These are phyloP conservation scores for Enteromius mattozi DNA, from an alignment of 2,797 vertebrate species.

Conservation along the genomic window DNA sequence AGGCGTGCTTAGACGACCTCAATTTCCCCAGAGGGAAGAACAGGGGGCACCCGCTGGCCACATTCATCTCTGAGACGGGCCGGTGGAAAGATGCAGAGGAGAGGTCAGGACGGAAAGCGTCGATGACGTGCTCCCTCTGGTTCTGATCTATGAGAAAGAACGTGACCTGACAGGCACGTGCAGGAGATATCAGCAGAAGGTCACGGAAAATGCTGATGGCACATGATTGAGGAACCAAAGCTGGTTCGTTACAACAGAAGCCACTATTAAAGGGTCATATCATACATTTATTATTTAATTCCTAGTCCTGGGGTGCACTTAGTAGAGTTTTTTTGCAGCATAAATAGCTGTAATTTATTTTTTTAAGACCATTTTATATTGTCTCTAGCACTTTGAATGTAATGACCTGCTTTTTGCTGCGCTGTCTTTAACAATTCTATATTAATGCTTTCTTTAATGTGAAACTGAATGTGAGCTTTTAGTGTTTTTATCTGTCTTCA, in stretches of 20 bases:
- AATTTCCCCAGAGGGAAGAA: slow-evolving; percentile 81
- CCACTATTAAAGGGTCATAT: slow-evolving; percentile 23
- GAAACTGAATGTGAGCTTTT: not conserved
- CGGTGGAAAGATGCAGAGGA: slow-evolving; percentile 82
- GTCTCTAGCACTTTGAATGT: not conserved
- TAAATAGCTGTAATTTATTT: not conserved
- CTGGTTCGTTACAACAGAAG: not conserved
- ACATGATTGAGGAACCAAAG: slow-evolving; percentile 10
- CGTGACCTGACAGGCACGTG: slow-evolving; percentile 77
- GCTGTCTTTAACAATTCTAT: not conserved
- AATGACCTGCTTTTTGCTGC: not conserved
- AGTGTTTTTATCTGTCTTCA: not conserved
- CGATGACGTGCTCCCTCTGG: slow-evolving; percentile 80
- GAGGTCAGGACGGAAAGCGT: slow-evolving; percentile 83
- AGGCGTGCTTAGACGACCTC: slow-evolving; percentile 76
- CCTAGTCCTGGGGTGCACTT: not conserved
- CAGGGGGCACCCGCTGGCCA: slow-evolving; percentile 84
- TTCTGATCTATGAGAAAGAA: slow-evolving; percentile 87
- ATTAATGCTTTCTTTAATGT: not conserved
- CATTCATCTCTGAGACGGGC: slow-evolving; percentile 82
- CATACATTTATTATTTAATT: not conserved
- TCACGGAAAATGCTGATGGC: slow-evolving; percentile 12
- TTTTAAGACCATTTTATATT: not conserved
- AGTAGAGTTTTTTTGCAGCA: not conserved
- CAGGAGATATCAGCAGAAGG: slow-evolving; percentile 5